phyloP scores from a whole-genome alignment of 2,797 vertebrate species.

The Macrochelys suwanniensis region DNA sequence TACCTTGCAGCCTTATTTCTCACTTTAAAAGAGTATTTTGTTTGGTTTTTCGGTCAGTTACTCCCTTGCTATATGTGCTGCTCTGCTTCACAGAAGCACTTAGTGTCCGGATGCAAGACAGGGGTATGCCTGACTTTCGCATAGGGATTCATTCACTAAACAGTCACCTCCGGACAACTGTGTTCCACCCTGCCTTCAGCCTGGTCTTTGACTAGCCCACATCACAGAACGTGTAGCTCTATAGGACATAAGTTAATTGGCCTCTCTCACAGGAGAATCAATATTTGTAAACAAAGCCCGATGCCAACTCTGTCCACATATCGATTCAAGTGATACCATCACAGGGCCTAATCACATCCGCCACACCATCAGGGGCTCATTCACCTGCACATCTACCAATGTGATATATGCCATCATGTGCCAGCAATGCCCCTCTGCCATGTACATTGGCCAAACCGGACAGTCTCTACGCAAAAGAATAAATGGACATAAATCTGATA shows the following conservation, averaged over 20 bases:
- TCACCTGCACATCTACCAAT: too few relatives aligned
- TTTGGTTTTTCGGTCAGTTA: neutral
- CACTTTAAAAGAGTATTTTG: neutral
- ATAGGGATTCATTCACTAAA: neutral
- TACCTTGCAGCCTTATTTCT: neutral
- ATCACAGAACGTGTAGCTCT: neutral
- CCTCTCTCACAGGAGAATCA: neutral
- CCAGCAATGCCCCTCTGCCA: too few relatives aligned
- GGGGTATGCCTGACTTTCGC: neutral
- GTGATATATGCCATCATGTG: too few relatives aligned
- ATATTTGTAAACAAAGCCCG: too few relatives aligned
- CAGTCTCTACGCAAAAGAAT: too few relatives aligned
- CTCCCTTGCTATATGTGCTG: neutral
- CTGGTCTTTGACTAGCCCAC: neutral
- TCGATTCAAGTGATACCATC: too few relatives aligned
- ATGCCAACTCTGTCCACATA: too few relatives aligned
- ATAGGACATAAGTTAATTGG: neutral
- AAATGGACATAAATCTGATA: too few relatives aligned
- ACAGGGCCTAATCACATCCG: too few relatives aligned
- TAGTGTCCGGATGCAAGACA: neutral
- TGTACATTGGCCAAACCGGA: too few relatives aligned
- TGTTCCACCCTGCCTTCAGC: neutral
- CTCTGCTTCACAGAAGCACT: neutral
- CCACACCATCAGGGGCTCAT: too few relatives aligned
- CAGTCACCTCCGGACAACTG: neutral